phyloP scores from a whole-genome alignment of 2,888 invertebrate species.

The Epinotia bilunana region DNA sequence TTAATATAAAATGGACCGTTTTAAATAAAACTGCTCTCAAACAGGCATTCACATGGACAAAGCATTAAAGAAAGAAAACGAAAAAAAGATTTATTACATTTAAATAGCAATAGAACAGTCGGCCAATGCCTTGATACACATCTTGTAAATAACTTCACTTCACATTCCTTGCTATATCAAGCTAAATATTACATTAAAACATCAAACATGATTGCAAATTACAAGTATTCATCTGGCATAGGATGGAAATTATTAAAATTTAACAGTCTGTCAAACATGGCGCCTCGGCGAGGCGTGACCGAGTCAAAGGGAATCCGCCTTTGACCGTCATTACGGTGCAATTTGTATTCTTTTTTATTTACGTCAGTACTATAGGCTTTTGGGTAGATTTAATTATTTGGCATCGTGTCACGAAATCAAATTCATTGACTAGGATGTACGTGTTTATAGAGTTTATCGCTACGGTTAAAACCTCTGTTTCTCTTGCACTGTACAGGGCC shows the following conservation, averaged over 20 bases:
- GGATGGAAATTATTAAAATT: slow-evolving; percentile 52
- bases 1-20: too few relatives aligned
- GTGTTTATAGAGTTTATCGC: neutral
- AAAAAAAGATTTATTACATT: too few relatives aligned
- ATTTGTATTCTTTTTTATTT: slow-evolving; percentile 43
- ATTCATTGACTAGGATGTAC: neutral
- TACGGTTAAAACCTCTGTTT: neutral
- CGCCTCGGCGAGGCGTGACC: slow-evolving; percentile 51
- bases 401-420: slow-evolving; percentile 15
- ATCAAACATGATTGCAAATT: slow-evolving; percentile 39
- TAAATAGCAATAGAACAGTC: neutral
- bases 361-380: slow-evolving; percentile 13
- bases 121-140: neutral
- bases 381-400: slow-evolving; percentile 34
- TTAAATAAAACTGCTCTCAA: too few relatives aligned
- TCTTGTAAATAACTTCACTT: slow-evolving; percentile 1
- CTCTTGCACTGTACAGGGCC: too few relatives aligned
- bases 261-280: slow-evolving; percentile 47
- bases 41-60: too few relatives aligned
- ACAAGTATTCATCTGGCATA: slow-evolving; percentile 29
- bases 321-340: slow-evolving; percentile 48
- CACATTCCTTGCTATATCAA: slow-evolving; percentile 6
- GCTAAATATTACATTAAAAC: slow-evolving; percentile 11
- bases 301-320: slow-evolving; percentile 51
- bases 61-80: too few relatives aligned